Conservation (phyloP, 2,888 invertebrate species). For the Leptogaster cylindrica region DNA sequence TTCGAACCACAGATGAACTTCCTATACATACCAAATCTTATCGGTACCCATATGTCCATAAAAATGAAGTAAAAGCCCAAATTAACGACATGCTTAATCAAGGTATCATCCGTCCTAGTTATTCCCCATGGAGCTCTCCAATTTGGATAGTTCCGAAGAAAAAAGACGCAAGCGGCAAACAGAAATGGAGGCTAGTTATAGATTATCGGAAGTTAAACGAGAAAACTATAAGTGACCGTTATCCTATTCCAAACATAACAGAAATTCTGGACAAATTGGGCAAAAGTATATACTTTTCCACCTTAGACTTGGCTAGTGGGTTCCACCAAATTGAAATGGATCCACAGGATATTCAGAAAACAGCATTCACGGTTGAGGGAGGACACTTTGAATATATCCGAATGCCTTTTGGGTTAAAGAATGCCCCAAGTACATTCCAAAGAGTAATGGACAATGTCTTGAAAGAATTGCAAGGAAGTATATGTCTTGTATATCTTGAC, state of each 20-base stretch:
- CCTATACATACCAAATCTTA: conserved; percentile 39
- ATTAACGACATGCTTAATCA: conserved; percentile 36
- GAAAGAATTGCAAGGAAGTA: background rate
- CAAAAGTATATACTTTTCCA: background rate
- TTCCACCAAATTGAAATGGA: conserved; percentile 52
- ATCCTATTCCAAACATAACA: background rate
- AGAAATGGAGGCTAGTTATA: conserved; percentile 44
- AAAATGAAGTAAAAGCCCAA: conserved; percentile 19
- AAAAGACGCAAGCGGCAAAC: too few relatives aligned
- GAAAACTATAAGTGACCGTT: background rate
- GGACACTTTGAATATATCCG: conserved; percentile 52
- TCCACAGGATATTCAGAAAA: conserved; percentile 50
- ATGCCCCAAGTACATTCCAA: conserved; percentile 49
- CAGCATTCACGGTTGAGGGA: conserved; percentile 54
- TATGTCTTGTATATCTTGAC: background rate
- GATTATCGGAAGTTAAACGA: background rate
- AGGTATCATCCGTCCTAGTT: conserved; percentile 37
- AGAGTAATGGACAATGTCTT: background rate
- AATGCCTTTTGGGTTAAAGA: conserved; percentile 54
- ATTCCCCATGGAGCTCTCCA: conserved; percentile 37
- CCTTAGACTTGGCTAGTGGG: conserved; percentile 47
- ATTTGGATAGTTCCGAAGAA: conserved; percentile 40
- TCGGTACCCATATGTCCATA: conserved; percentile 41
- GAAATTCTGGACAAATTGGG: background rate
- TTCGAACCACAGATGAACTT: conserved; percentile 13